These are phyloP conservation scores for Ophioninae sp. DNA, from an alignment of 2,888 invertebrate genomes.

Conservation along the genomic window DNA sequence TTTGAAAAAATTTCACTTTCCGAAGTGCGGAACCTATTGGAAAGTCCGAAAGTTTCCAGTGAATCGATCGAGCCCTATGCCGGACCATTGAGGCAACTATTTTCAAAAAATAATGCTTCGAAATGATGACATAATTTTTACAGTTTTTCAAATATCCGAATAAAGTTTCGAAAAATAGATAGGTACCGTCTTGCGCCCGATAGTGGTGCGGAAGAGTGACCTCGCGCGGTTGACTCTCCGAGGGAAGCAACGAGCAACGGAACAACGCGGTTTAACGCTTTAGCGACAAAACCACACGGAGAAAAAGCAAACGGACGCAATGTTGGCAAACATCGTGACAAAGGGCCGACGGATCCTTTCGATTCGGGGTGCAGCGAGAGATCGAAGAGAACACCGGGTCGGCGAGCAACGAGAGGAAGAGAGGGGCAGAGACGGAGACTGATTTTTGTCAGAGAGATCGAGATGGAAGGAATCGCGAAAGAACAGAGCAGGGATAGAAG, in stretches of 20 bases:
- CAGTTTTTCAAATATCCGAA: too few relatives aligned
- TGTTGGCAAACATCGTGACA: slow-evolving; percentile 53
- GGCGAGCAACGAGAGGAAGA: neutral
- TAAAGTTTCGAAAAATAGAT: too few relatives aligned
- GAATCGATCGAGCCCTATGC: too few relatives aligned
- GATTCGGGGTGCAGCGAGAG: slow-evolving; percentile 10
- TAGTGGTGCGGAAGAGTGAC: slow-evolving; percentile 42
- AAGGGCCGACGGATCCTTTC: slow-evolving; percentile 37
- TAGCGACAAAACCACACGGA: slow-evolving; percentile 51
- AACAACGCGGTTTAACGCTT: slow-evolving; percentile 57
- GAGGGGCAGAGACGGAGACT: neutral
- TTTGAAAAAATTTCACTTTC: too few relatives aligned
- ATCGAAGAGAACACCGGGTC: slow-evolving; percentile 15
- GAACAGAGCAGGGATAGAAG: neutral
- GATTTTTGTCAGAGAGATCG: neutral
- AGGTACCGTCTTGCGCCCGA: too few relatives aligned
- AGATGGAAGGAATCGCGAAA: slow-evolving; percentile 11
- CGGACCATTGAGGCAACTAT: too few relatives aligned
- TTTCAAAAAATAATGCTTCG: too few relatives aligned
- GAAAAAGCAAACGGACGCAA: slow-evolving; percentile 46
- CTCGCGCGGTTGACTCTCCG: slow-evolving; percentile 49
- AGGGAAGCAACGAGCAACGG: slow-evolving; percentile 57
- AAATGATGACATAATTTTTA: too few relatives aligned
- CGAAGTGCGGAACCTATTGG: too few relatives aligned
- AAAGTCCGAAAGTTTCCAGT: too few relatives aligned